phyloP scores from a whole-genome alignment of 1,140 invertebrate genomes.

The Araneus ventricosus region DNA sequence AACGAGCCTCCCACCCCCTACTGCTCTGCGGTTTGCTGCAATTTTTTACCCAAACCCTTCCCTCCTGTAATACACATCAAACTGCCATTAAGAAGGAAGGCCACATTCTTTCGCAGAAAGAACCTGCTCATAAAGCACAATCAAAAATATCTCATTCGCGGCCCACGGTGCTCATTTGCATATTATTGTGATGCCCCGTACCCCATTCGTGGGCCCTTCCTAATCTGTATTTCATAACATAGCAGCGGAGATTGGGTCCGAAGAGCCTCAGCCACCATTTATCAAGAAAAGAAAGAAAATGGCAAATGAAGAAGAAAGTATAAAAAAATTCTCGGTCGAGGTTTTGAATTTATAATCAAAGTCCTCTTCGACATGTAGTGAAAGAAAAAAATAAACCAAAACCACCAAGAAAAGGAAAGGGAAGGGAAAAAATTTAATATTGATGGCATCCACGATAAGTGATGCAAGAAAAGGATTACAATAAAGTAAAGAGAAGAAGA shows the following conservation, averaged over 20 bases:
- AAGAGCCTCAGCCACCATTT: constrained; percentile 46
- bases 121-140: constrained; percentile 64
- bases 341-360: constrained; percentile 74
- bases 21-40: too few relatives aligned
- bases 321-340: constrained; percentile 41
- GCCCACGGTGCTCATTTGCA: constrained; percentile 52
- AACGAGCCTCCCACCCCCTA: neutral
- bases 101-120: constrained; percentile 36
- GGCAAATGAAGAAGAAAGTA: constrained; percentile 42
- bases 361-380: constrained; percentile 56
- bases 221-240: constrained; percentile 73
- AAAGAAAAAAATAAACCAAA: constrained; percentile 29
- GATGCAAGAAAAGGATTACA: constrained; percentile 67
- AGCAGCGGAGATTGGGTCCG: constrained; percentile 52
- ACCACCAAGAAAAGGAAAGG: neutral
- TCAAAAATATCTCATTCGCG: constrained; percentile 69
- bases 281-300: constrained; percentile 59
- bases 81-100: constrained; percentile 61
- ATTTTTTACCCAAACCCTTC: neutral
- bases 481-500: constrained; percentile 56
- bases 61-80: constrained; percentile 66
- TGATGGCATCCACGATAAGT: constrained; percentile 68
- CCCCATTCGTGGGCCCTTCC: constrained; percentile 49
- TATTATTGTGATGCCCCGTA: constrained; percentile 59
- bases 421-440: constrained; percentile 71